A percentile compares a stretch with the other conserved stretches of the same genome.
These are phyloP conservation scores for Scotopteryx bipunctaria DNA, from an alignment of 2,888 invertebrate genomes.

Conservation along the genomic window DNA sequence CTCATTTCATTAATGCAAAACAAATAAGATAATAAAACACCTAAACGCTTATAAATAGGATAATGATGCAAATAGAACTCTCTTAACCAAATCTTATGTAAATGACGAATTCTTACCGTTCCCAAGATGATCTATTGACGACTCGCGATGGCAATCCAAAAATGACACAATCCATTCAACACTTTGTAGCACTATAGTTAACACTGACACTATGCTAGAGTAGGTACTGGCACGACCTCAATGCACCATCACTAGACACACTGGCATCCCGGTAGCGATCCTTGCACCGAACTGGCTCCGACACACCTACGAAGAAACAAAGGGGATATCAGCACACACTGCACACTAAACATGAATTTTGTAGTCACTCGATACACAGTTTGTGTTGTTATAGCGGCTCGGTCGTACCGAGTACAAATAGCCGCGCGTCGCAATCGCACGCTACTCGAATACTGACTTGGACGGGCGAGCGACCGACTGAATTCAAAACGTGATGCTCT, in stretches of 20 bases:
- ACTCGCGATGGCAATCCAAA: constrained; percentile 80
- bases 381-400: constrained; percentile 31
- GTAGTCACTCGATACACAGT: constrained; percentile 48
- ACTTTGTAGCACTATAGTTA: constrained; percentile 73
- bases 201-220: constrained; percentile 73
- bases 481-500: constrained; percentile 61
- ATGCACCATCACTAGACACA: constrained; percentile 79
- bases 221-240: constrained; percentile 69
- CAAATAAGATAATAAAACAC: constrained; percentile 19
- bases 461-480: constrained; percentile 39
- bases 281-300: constrained; percentile 47
- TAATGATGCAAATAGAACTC: constrained; percentile 17
- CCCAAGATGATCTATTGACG: constrained; percentile 76
- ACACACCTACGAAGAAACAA: constrained; percentile 74
- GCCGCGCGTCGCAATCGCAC: constrained; percentile 50
- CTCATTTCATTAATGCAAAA: constrained; percentile 19
- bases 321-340: constrained; percentile 62
- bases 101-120: constrained; percentile 65
- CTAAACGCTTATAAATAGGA: constrained; percentile 12
- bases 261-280: constrained; percentile 67
- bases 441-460: constrained; percentile 66
- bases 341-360: constrained; percentile 60
- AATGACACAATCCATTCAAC: constrained; percentile 79
- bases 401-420: constrained; percentile 38
- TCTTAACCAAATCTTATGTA: background rate